These are phyloP conservation scores for Dioctria rufipes DNA, from an alignment of 2,888 invertebrate species.

Conservation along the genomic window DNA sequence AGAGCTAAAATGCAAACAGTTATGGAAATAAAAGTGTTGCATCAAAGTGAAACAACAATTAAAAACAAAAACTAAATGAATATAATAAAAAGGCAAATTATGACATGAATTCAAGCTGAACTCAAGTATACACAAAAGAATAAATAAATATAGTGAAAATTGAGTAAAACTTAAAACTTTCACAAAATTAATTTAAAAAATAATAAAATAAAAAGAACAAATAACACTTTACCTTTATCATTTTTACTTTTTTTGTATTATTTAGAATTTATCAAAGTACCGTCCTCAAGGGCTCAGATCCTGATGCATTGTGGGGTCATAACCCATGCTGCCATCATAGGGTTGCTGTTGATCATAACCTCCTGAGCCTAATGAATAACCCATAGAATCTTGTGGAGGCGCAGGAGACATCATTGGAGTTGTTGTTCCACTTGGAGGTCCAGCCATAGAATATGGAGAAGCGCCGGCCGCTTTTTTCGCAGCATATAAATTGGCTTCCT, in stretches of 20 bases:
- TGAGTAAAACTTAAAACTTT: conserved; percentile 3
- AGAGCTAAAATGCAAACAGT: too few species aligned
- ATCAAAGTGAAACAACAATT: not conserved
- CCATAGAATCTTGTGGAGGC: conserved; percentile 93
- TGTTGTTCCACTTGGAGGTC: conserved; percentile 89
- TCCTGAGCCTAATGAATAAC: conserved; percentile 92
- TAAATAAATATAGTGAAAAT: conserved; percentile 11
- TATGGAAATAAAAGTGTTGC: not conserved
- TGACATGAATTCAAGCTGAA: not conserved
- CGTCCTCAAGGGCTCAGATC: conserved; percentile 79
- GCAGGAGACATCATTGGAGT: conserved; percentile 97
- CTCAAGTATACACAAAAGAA: conserved; percentile 44
- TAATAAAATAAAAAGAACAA: conserved; percentile 23
- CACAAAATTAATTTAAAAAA: conserved; percentile 11
- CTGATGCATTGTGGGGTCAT: conserved; percentile 91
- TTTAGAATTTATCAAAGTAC: conserved; percentile 63
- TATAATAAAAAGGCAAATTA: not conserved
- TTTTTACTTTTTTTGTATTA: conserved; percentile 21
- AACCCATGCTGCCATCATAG: conserved; percentile 92
- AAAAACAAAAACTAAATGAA: not conserved
- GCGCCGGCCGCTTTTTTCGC: conserved; percentile 97
- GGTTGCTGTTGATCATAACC: conserved; percentile 91
- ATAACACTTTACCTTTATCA: conserved; percentile 10
- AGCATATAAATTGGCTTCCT: conserved; percentile 98
- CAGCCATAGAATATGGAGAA: conserved; percentile 90